A percentile compares a stretch with the other conserved stretches of the same genome.
Conservation (phyloP, 2,113 vertebrate genomes). For the Dromaius novaehollandiae region DNA sequence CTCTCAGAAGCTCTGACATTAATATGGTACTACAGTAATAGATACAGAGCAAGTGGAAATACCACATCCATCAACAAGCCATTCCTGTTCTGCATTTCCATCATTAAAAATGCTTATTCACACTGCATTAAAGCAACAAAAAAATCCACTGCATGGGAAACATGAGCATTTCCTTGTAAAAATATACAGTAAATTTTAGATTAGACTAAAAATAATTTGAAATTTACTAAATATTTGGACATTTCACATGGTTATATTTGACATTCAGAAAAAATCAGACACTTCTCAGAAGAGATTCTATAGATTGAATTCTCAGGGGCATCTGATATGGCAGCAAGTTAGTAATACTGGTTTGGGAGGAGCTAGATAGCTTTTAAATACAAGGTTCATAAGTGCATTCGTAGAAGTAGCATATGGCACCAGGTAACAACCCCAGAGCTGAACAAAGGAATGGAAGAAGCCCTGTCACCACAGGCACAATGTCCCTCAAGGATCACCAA, state of each 20-base stretch:
- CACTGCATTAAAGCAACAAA: not conserved
- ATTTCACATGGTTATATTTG: not conserved
- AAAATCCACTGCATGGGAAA: not conserved
- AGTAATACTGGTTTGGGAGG: not conserved
- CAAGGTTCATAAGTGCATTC: not conserved
- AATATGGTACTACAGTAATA: not conserved
- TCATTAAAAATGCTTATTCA: not conserved
- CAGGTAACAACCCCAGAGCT: not conserved
- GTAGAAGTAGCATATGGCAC: not conserved
- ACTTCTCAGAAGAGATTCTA: not conserved
- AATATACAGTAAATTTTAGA: not conserved
- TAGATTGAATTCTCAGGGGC: not conserved
- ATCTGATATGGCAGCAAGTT: not conserved
- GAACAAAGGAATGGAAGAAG: not conserved
- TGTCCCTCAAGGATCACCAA: not conserved
- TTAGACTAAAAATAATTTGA: not conserved
- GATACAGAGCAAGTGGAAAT: not conserved
- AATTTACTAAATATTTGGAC: not conserved
- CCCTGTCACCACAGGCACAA: not conserved
- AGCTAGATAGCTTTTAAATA: not conserved
- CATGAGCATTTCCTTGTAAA: not conserved
- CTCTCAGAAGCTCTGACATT: not conserved
- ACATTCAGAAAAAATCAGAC: not conserved
- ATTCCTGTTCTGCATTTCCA: not conserved
- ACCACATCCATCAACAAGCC: not conserved